Conservation (phyloP, 2,888 invertebrate species). For the Agrochola macilenta region DNA sequence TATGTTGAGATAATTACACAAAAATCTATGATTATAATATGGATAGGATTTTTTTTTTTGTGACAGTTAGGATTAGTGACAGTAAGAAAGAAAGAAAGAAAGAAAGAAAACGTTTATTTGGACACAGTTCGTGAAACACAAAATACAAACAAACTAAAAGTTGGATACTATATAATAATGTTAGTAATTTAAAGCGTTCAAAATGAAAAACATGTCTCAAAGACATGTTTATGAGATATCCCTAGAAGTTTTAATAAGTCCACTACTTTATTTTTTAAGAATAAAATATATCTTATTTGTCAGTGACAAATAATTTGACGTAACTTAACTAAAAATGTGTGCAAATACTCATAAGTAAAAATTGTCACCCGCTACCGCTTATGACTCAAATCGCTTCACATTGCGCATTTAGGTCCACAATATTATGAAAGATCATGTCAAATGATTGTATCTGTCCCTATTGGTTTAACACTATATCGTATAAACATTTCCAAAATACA, state of each 20-base stretch:
- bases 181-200: too few relatives aligned
- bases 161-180: too few relatives aligned
- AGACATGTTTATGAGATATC: too few relatives aligned
- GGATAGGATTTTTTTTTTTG: background rate
- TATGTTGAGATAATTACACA: background rate
- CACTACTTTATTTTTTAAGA: too few relatives aligned
- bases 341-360: too few relatives aligned
- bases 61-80: background rate
- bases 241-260: too few relatives aligned
- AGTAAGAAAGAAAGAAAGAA: too few relatives aligned
- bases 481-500: conserved; percentile 26
- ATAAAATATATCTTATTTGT: too few relatives aligned
- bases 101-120: too few relatives aligned
- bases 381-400: conserved; percentile 60
- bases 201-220: too few relatives aligned
- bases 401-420: conserved; percentile 79
- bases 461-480: conserved; percentile 74
- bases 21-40: background rate
- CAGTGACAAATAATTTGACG: background rate
- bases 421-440: conserved; percentile 86
- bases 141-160: too few relatives aligned
- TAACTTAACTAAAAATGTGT: background rate
- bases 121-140: too few relatives aligned
- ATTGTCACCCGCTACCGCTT: conserved; percentile 44
- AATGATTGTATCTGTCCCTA: conserved; percentile 83